Evolutionary conservation across 2,888 invertebrate genomes (phyloP), one percentile per base, ranked within the genome.

Genomic region (Acanthococcus lagerstroemiae): DNA sequence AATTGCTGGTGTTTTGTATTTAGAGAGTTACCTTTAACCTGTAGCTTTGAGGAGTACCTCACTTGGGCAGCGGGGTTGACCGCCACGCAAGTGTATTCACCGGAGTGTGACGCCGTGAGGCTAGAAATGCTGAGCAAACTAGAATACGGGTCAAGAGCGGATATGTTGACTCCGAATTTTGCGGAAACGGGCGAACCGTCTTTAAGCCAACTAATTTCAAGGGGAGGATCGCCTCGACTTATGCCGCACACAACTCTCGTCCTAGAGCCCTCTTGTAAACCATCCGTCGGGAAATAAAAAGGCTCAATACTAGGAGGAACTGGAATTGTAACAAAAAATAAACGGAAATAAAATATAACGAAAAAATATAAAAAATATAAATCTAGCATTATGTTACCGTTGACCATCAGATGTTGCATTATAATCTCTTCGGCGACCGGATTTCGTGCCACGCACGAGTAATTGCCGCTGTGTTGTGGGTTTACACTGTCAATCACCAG

Each of bases 281-380:
- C 86, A 80, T 86, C 87, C 63, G 68, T 70, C 84, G 86, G 85
- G 81, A 87, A 87, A 81, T 82, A 83, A 83, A 88, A 87, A 80
- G 87, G 86, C 82, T 86, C 86, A 83, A 88, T 87, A 81, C 85
- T 85, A 80, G 87, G 87, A 79, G 87, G 87, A 82, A 87, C 87
- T 87, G 84, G 69, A 70, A 68, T 30, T 45, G 46, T 37, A 37
- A 6, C 6, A 9, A 37, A 37, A 6, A 12, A 44, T 7, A 26
- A 65, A 50, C n/a, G 54, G 50, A 54, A 67, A 68, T 25, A 68
- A 56, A 67, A 67, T 58, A 65, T 17, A 66, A 67, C 57, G 66
- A 55, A 68, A 55, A 55, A 69, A 54, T 60, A 68, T 45, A 69
- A 67, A 55, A 37, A 54, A 55, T 66, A 17, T 65, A 67, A 67